Conservation (phyloP, 2,888 invertebrate species). For the Mycogona germanica region DNA sequence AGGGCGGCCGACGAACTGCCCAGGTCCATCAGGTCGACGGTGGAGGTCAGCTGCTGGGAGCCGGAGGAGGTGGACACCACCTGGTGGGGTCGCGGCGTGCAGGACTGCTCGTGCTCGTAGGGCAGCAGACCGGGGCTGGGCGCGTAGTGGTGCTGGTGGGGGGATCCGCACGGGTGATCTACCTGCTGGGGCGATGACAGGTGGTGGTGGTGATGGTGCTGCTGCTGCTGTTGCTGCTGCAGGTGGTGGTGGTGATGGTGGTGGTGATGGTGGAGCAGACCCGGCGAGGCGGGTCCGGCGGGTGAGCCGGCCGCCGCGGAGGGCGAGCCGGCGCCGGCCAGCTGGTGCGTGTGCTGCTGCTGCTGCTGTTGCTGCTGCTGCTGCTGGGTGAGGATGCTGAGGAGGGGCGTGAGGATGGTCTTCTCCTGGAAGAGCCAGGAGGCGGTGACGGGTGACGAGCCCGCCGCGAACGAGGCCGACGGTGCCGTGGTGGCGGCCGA, state of each 20-base stretch:
- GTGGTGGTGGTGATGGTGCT: constrained; percentile 31
- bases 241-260: constrained; percentile 32
- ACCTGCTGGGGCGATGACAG: constrained; percentile 13
- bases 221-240: constrained; percentile 37
- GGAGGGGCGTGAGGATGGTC: constrained; percentile 16
- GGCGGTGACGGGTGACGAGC: not conserved
- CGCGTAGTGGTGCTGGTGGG: constrained; percentile 3
- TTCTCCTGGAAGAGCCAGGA: constrained; percentile 19
- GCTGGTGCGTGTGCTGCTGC: constrained; percentile 42
- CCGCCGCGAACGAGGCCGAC: not conserved
- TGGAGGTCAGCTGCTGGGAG: constrained; percentile 22
- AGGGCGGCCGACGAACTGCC: not conserved
- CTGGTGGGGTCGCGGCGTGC: constrained; percentile 27
- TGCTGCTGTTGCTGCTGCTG: constrained; percentile 14
- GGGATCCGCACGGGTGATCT: constrained; percentile 13
- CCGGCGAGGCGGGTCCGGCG: no score
- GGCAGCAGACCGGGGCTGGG: constrained; percentile 6
- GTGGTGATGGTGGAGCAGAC: constrained; percentile 2
- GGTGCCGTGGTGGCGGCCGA: constrained; percentile 48
- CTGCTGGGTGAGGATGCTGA: constrained; percentile 16
- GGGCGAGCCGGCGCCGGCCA: no score
- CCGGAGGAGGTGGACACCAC: constrained; percentile 29
- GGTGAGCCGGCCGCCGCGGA: constrained; percentile 24
- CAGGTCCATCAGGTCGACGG: constrained; percentile 18
- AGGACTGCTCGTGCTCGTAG: not conserved